Conservation (phyloP, 2,888 invertebrate species). For the Carabus problematicus region DNA sequence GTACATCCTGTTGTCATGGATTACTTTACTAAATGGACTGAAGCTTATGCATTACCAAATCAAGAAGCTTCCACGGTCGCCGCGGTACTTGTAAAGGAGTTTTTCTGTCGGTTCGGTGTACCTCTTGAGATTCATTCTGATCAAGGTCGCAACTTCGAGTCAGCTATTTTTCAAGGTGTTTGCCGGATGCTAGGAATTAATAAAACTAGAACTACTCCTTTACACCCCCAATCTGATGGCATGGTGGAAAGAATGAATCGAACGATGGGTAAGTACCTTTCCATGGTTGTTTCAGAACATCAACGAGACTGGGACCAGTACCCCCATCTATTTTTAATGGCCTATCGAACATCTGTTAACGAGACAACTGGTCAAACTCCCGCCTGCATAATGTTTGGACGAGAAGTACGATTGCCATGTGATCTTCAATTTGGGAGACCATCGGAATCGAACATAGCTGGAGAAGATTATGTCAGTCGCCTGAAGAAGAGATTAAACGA, state of each 20-base stretch:
- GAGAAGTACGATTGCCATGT: not conserved
- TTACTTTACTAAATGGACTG: slow-evolving; percentile 44
- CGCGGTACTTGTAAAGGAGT: slow-evolving; percentile 38
- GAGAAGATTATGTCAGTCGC: not conserved
- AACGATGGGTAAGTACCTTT: slow-evolving; percentile 32
- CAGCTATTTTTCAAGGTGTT: slow-evolving; percentile 43
- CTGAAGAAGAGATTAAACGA: not conserved
- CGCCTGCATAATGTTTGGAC: not conserved
- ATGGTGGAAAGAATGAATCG: slow-evolving; percentile 46
- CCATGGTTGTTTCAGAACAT: not conserved
- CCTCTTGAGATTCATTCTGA: slow-evolving; percentile 44
- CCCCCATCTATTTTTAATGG: slow-evolving; percentile 1
- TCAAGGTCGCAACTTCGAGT: slow-evolving; percentile 47
- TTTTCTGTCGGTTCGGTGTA: slow-evolving; percentile 43
- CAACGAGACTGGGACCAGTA: slow-evolving; percentile 11
- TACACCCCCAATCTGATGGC: slow-evolving; percentile 46
- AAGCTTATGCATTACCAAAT: slow-evolving; percentile 45
- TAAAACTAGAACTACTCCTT: slow-evolving; percentile 45
- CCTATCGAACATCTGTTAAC: slow-evolving; percentile 2
- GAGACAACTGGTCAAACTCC: slow-evolving; percentile 1
- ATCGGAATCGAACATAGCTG: not conserved
- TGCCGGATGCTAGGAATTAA: slow-evolving; percentile 41
- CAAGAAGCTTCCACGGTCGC: slow-evolving; percentile 48
- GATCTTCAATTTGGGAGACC: slow-evolving; percentile 10
- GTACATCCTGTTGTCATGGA: slow-evolving; percentile 18